A percentile compares a stretch with the other conserved stretches of the same genome.
Evolutionary conservation across 2,113 vertebrate species (phyloP).

Genomic region (Peromyscus californicus): DNA sequence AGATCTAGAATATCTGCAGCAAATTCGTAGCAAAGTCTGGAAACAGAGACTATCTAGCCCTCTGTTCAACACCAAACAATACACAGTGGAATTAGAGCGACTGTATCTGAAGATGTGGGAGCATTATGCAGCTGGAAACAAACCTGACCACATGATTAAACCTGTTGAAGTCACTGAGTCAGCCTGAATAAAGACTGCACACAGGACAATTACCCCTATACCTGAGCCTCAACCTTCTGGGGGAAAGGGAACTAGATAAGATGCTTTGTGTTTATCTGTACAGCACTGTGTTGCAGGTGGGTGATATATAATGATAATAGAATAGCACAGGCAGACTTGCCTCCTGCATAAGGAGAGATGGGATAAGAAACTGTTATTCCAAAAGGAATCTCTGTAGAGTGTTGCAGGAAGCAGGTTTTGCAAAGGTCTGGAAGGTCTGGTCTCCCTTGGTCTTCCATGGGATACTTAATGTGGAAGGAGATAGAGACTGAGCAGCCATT

Average conservation of each 20-base stretch:
- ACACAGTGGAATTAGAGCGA: conserved; percentile 96
- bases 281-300: conserved; percentile 85
- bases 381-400: conserved; percentile 84
- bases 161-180: conserved; percentile 93
- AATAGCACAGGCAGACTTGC: conserved; percentile 86
- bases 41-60: conserved; percentile 98
- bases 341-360: conserved; percentile 87
- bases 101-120: conserved; percentile 99
- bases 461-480: conserved; percentile 79
- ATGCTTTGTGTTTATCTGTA: conserved; percentile 87
- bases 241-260: conserved; percentile 84
- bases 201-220: conserved; percentile 68
- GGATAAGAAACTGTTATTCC: conserved; percentile 84
- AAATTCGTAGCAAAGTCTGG: conserved; percentile 97
- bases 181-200: conserved; percentile 87
- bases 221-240: conserved; percentile 84
- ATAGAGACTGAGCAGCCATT: conserved; percentile 81
- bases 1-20: conserved; percentile 98
- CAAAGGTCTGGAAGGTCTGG: conserved; percentile 79
- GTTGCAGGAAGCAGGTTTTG: conserved; percentile 79
- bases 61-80: conserved; percentile 99
- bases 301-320: conserved; percentile 84
- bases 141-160: conserved; percentile 96
- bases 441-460: conserved; percentile 79
- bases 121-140: conserved; percentile 93